Evolutionary conservation across 2,113 vertebrate species (phyloP).

Genomic region (Pomatostomus ruficeps): DNA sequence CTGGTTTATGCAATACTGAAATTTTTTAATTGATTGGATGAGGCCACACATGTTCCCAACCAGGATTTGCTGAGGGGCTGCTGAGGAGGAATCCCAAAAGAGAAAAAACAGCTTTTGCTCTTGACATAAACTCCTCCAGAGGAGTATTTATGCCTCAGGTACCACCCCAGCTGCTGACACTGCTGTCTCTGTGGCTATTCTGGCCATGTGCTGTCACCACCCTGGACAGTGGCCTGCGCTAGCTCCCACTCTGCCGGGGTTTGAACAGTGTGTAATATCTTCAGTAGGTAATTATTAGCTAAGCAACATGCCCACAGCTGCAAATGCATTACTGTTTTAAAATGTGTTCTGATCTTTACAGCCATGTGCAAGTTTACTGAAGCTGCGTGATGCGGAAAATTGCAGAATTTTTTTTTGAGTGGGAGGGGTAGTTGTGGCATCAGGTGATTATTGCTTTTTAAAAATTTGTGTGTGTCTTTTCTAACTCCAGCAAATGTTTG

Average conservation of each 20-base stretch:
- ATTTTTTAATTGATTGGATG: not conserved
- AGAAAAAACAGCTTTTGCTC: not conserved
- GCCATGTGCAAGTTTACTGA: not conserved
- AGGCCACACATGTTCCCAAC: not conserved
- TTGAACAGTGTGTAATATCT: not conserved
- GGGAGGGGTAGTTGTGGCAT: not conserved
- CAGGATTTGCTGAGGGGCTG: not conserved
- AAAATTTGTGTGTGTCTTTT: not conserved
- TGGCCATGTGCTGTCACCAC: not conserved
- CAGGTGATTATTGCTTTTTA: not conserved
- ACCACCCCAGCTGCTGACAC: not conserved
- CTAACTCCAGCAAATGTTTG: not conserved
- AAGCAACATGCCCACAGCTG: not conserved
- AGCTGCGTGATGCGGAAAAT: not conserved
- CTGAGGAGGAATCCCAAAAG: not conserved
- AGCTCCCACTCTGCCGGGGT: not conserved
- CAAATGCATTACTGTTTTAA: not conserved
- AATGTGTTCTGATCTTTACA: not conserved
- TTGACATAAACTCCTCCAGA: not conserved
- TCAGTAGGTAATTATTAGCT: not conserved
- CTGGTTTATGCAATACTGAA: not conserved
- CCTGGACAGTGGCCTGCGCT: not conserved
- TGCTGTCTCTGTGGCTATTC: not conserved
- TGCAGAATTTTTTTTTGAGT: accelerated
- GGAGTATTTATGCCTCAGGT: not conserved